Base-by-base conservation (phyloP, 2,888 invertebrate genomes). In the Dasypolia templi region DNA sequence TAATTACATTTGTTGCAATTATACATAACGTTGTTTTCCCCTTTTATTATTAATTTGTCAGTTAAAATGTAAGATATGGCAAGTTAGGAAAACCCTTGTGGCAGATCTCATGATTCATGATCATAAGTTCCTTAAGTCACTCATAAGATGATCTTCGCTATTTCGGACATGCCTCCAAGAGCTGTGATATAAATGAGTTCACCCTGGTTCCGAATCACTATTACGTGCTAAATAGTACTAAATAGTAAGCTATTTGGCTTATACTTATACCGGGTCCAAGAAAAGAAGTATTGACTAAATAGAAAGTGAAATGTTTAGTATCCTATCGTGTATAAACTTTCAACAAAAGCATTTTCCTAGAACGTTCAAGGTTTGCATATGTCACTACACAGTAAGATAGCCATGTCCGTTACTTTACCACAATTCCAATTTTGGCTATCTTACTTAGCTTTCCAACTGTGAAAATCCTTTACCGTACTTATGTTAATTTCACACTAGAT, bases 391-490 rank as follows among this genome's bases (percentile, higher is more conserved):
- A 56, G 51, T 72, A 35, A 74, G 69, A 72, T 71, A 62, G 42
- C 19, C 44, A 26, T 56, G 56, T 42, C 71, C 78, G 76, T 74
- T 83, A 83, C 61, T 61, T 72, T 76, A 72, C 84, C 81, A 80
- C 81, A 35, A 71, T 83, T 61, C 64, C 70, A 22, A 49, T 62
- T 83, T 71, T 68, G 75, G 83, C 80, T 81, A 83, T 81, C 80
- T 79, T 68, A 39, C 65, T 59, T 32, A 49, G 71, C 84, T 75
- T 83, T 83, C 84, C 72, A 80, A 75, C 72, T 64, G 84, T 66
- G 80, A 72, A 79, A 75, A 74, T 71, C 76, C 62, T 83, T 68
- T 26, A 66, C 35, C 66, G 72, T 72, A 55, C 7, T 71, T 82
- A 81, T 83, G 84, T 39, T 55, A 81, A 79, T 82, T 66, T 79